Conservation (phyloP, 2,797 vertebrate species). For the Coreius guichenoti region DNA sequence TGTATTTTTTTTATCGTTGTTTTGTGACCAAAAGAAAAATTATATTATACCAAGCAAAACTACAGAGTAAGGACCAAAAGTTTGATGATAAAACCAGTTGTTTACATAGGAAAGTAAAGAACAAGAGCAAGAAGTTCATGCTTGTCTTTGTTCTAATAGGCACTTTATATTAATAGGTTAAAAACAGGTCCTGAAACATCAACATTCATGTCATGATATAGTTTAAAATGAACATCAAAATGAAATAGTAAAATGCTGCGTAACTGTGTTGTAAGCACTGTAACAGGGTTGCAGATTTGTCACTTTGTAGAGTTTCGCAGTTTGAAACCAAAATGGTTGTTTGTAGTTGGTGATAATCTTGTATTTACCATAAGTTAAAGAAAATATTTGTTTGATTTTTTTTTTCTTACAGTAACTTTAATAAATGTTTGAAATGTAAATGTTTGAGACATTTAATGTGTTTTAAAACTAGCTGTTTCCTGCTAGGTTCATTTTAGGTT, state of each 20-base stretch:
- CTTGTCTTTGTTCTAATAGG: not conserved
- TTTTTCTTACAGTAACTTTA: not conserved
- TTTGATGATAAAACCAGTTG: not conserved
- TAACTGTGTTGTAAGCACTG: not conserved
- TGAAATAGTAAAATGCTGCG: not conserved
- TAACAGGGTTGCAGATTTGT: not conserved
- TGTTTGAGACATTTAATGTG: not conserved
- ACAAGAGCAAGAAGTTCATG: not conserved
- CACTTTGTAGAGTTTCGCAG: not conserved
- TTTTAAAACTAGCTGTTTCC: not conserved
- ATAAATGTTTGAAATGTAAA: not conserved
- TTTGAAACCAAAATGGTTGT: not conserved
- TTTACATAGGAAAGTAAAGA: constrained; percentile 9
- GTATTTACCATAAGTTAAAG: not conserved
- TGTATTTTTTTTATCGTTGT: not conserved
- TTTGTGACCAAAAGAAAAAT: not conserved
- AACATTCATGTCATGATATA: not conserved
- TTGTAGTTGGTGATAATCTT: not conserved
- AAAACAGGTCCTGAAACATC: not conserved
- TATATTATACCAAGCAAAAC: not conserved
- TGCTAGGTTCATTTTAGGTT: no score
- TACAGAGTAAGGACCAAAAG: not conserved
- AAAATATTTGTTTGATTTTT: not conserved
- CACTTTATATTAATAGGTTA: not conserved
- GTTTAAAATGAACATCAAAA: not conserved